Evolutionary conservation across 2,113 vertebrate species (phyloP).

Genomic region (Siniperca chuatsi): DNA sequence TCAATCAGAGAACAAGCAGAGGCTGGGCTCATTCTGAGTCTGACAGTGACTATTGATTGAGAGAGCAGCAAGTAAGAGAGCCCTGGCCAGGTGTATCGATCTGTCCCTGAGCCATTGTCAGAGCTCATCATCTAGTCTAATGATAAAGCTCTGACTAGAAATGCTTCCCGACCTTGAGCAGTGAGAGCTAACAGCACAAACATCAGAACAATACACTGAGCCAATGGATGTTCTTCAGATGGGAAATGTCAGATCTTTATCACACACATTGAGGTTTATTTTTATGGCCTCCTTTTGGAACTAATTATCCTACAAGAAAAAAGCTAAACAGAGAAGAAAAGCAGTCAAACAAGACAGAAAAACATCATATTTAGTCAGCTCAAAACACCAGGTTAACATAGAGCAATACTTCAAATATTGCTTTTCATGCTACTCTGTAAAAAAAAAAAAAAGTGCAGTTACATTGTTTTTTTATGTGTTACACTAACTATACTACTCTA

Average conservation of each 20-base stretch:
- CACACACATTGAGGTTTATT: background rate
- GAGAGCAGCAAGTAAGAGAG: conserved; percentile 51
- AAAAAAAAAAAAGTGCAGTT: background rate
- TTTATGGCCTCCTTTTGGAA: background rate
- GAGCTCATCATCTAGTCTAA: conserved; percentile 93
- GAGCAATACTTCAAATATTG: background rate
- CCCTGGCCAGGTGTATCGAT: conserved; percentile 85
- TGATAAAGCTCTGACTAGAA: conserved; percentile 88
- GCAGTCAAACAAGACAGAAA: background rate
- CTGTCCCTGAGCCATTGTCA: conserved; percentile 86
- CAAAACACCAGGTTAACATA: background rate
- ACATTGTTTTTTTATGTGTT: background rate
- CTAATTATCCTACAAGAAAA: background rate
- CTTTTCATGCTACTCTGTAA: background rate
- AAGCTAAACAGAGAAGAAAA: background rate
- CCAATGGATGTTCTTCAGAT: background rate
- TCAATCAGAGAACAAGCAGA: background rate
- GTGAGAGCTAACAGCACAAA: background rate
- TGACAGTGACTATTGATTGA: conserved; percentile 37
- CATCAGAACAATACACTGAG: background rate
- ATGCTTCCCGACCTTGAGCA: conserved; percentile 89
- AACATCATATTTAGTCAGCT: background rate
- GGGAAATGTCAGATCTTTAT: background rate
- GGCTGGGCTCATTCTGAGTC: background rate
- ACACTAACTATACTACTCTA: background rate